These are phyloP conservation scores for Acropternis orthonyx DNA, from an alignment of 2,797 vertebrate species.

Conservation along the genomic window DNA sequence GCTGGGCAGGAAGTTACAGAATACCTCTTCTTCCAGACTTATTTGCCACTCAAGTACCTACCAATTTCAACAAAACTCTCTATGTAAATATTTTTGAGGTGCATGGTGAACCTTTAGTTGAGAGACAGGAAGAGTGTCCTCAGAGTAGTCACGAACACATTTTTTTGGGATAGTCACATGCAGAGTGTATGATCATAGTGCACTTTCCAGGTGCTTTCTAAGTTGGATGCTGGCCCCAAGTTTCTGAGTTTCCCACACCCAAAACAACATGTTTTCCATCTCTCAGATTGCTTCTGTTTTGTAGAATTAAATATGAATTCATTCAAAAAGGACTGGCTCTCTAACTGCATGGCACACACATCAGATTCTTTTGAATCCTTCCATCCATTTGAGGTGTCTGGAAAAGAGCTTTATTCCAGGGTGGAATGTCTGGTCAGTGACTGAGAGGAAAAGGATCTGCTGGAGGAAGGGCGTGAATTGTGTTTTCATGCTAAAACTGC, in stretches of 20 bases:
- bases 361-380: background rate
- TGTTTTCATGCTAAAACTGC: background rate
- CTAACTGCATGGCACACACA: background rate
- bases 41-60: background rate
- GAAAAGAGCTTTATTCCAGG: background rate
- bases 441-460: background rate
- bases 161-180: background rate
- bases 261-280: background rate
- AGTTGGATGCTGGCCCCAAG: background rate
- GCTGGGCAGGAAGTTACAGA: background rate
- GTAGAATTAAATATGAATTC: background rate
- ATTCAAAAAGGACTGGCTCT: background rate
- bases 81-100: background rate
- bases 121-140: background rate
- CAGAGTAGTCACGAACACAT: rapidly evolving
- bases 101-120: background rate
- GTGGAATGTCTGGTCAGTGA: background rate
- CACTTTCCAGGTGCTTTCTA: background rate
- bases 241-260: background rate
- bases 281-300: background rate
- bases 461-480: background rate
- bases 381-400: background rate
- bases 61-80: background rate
- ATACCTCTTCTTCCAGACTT: background rate
- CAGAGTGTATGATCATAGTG: background rate